Evolutionary conservation across 2,888 invertebrate genomes (phyloP).

Genomic region (Monochamus alternatus): DNA sequence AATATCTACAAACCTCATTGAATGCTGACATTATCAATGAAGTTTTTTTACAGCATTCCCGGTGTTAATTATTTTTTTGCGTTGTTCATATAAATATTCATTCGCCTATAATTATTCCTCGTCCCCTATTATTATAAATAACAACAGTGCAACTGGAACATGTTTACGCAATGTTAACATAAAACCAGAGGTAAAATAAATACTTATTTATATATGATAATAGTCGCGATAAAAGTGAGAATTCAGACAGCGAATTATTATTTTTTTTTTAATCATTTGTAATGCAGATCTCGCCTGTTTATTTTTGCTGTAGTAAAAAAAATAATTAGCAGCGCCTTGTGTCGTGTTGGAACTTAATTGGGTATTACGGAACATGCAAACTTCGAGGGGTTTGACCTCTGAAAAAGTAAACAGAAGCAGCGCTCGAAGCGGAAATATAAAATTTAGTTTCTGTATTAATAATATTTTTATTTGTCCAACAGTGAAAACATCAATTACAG

Average conservation of each 20-base stretch:
- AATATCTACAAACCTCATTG: too few relatives aligned
- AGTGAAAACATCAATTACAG: too few relatives aligned
- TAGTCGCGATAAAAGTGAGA: not conserved
- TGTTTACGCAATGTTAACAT: not conserved
- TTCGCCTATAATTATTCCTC: too few relatives aligned
- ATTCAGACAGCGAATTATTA: conserved; percentile 22
- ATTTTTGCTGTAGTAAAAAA: conserved; percentile 15
- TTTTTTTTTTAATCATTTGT: conserved; percentile 19
- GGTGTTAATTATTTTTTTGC: too few relatives aligned
- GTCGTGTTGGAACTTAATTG: conserved; percentile 29
- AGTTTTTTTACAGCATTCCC: too few relatives aligned
- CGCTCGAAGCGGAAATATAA: too few relatives aligned
- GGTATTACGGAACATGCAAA: conserved; percentile 29
- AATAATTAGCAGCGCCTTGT: conserved; percentile 24
- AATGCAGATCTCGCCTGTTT: conserved; percentile 19
- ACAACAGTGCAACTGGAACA: not conserved
- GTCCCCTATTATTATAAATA: not conserved
- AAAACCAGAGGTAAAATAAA: conserved; percentile 17
- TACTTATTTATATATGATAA: conserved; percentile 17
- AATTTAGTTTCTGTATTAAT: too few relatives aligned
- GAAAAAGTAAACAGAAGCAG: not conserved
- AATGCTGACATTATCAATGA: too few relatives aligned
- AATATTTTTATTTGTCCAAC: too few relatives aligned
- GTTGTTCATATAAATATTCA: too few relatives aligned
- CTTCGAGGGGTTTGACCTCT: not conserved